Base-by-base conservation (phyloP, 2,113 vertebrate genomes). In the Callorhinus ursinus region DNA sequence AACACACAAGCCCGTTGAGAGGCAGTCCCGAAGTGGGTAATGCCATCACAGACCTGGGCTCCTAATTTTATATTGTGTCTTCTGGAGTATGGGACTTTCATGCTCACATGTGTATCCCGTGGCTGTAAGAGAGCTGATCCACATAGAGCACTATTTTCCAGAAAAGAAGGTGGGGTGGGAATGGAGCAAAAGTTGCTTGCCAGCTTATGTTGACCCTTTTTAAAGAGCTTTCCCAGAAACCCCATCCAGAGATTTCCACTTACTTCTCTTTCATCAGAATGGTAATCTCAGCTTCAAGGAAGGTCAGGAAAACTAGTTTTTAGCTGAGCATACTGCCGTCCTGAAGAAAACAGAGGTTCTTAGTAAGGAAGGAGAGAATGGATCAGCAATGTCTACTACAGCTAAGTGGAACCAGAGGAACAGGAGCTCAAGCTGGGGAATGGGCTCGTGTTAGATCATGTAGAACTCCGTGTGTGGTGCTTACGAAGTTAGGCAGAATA, bases 141-240 rank as follows among this genome's bases (percentile, higher is more conserved):
- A 63, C 76, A 16, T 59, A 69, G 7, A 77, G 51, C 51, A 69
- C 28, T 55, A 22, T 83, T 93, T 91, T 61, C 72, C 28, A 83
- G 21, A 11, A 95, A 71, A 36, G 22, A 42, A 61, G 71, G 51
- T 22, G 21, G 13, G 4, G n/a, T 46, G 10, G 18, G 36, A 59
- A 51, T 21, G 12, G 7, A 24, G 26, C 5, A 72, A 91, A 90
- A 90, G 4, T 81, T 88, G 10, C 55, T 61, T 71, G 46, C 21
- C 57, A 81, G 65, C 11, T 94, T 53, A 51, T 24, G 88, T 93
- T 36, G 63, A 63, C 59, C n/a, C 49, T 51, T 96, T 79, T 90
- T 77, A 83, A 82, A 89, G 36, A 88, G 16, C 24, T 96, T 94
- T 95, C 80, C 59, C 65, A 83, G 67, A 96, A 93, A n/a, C 69